phyloP scores from a whole-genome alignment of 1,140 invertebrate species.

The Papilio aristodemus region DNA sequence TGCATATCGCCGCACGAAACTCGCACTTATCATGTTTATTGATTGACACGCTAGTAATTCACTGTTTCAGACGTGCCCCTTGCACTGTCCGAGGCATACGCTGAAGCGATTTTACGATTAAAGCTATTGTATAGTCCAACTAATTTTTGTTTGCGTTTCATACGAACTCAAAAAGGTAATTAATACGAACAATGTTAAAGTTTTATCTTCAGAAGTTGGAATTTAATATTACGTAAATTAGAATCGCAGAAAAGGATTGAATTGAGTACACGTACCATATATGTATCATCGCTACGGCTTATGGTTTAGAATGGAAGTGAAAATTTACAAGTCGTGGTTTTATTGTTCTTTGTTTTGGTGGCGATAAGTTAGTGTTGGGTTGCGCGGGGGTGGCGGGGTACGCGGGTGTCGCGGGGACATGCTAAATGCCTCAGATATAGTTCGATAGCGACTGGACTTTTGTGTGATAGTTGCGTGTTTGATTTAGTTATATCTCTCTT shows the following conservation, averaged over 20 bases:
- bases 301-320: conserved; percentile 25
- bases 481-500: conserved; percentile 27
- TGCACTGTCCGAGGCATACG: conserved; percentile 25
- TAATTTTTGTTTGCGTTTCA: no score
- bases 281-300: conserved; percentile 34
- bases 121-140: no score
- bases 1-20: conserved; percentile 76
- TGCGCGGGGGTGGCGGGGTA: conserved; percentile 29
- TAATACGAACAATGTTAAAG: no score
- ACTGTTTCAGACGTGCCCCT: conserved; percentile 52
- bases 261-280: neutral
- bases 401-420: conserved; percentile 10
- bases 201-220: no score
- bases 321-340: conserved; percentile 55
- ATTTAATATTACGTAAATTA: no score
- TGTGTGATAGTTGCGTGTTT: conserved; percentile 16
- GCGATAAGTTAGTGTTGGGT: conserved; percentile 58
- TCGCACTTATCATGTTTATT: conserved; percentile 79
- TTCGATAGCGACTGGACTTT: conserved; percentile 17
- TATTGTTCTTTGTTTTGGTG: conserved; percentile 53
- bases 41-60: conserved; percentile 77
- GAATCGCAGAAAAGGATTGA: no score
- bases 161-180: no score
- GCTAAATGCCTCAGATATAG: conserved; percentile 19
- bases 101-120: conserved; percentile 7